A percentile compares a stretch with the other conserved stretches of the same genome.
Evolutionary conservation across 35 echinoderm and acorn worm species (phyloP).

Genomic region (Chiridota heheva): DNA sequence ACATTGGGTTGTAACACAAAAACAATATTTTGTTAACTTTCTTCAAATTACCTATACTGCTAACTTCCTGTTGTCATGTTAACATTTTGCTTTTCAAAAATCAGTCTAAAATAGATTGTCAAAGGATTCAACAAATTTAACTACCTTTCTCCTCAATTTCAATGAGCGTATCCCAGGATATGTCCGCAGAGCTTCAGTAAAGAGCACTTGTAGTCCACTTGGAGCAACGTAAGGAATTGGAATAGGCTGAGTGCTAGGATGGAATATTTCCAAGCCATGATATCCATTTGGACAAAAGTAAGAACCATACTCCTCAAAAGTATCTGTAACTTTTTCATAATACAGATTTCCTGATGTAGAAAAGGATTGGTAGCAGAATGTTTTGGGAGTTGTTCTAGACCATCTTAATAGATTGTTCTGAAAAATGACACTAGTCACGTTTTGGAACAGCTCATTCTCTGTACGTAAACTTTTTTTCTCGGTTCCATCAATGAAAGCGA

Average conservation of each 20-base stretch:
- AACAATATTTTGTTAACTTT: no score
- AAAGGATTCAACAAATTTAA: no score
- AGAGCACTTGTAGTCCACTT: conserved; percentile 60
- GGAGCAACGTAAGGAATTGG: conserved; percentile 58
- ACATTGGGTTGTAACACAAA: no score
- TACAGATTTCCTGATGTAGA: not conserved
- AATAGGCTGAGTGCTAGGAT: conserved; percentile 74
- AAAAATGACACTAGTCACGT: conserved; percentile 52
- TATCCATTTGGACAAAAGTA: conserved; percentile 46
- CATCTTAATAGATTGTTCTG: conserved; percentile 50
- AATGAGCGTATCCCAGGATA: conserved; percentile 51
- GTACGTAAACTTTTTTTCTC: not conserved
- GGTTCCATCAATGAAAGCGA: conserved; percentile 62
- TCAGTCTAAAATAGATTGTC: no score
- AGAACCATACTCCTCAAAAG: not conserved
- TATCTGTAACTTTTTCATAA: not conserved
- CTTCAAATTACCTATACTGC: no score
- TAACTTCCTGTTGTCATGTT: no score
- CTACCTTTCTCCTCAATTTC: conserved; percentile 60
- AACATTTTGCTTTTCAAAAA: no score
- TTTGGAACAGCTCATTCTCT: not conserved
- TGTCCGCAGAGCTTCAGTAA: conserved; percentile 41
- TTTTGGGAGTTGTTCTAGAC: not conserved
- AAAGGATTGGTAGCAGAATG: not conserved
- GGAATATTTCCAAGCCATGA: conserved; percentile 63